Evolutionary conservation across 2,113 vertebrate species (phyloP).

Genomic region (Grammomys dolichurus): DNA sequence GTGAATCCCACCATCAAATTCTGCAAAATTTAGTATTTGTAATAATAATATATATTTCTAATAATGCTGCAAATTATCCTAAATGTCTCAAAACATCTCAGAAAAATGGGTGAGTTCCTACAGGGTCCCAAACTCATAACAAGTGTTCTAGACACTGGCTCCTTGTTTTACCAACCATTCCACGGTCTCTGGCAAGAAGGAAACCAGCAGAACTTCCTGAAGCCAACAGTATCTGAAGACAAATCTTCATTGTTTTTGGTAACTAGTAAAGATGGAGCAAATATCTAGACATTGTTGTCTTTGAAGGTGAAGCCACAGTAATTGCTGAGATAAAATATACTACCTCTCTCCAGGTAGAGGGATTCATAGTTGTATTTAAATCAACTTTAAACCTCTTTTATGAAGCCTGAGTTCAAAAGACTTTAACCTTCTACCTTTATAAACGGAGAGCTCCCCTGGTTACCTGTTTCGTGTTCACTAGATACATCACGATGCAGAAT

Average conservation of each 20-base stretch:
- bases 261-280: neutral
- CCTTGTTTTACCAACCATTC: neutral
- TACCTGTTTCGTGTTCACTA: neutral
- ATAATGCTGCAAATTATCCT: neutral
- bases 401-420: neutral
- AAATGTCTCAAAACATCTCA: neutral
- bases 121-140: neutral
- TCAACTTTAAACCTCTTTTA: neutral
- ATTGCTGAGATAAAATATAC: neutral
- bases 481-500: neutral
- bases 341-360: neutral
- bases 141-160: too few species aligned
- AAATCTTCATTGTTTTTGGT: too few species aligned
- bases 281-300: neutral
- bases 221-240: neutral
- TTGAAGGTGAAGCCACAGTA: neutral
- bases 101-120: neutral
- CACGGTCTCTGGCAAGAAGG: neutral
- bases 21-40: slow-evolving; percentile 7
- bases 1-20: neutral
- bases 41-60: neutral
- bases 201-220: neutral
- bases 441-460: too few species aligned
- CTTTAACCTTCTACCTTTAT: neutral
- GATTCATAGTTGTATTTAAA: neutral